Percentiles rank a stretch among this genome's conserved stretches.
phyloP scores from a whole-genome alignment of 1,140 invertebrate species.

The Papilio aristodemus region DNA sequence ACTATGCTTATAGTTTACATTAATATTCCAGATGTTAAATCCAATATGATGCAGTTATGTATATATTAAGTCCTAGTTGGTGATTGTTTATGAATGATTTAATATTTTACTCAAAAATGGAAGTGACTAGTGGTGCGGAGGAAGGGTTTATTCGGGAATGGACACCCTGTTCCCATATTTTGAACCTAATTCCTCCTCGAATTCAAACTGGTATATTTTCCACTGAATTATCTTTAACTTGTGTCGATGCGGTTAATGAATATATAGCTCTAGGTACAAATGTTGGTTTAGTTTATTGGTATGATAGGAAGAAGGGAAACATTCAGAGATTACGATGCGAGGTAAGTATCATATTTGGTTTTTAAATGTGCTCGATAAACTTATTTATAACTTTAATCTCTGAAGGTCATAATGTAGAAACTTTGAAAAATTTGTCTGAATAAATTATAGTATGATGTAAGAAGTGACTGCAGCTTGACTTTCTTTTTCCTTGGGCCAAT shows the following conservation, averaged over 20 bases:
- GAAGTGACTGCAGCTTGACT: not conserved
- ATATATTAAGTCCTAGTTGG: not conserved
- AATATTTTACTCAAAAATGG: slow-evolving; percentile 51
- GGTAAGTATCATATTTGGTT: slow-evolving; percentile 79
- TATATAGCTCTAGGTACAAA: slow-evolving; percentile 93
- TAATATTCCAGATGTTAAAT: not conserved
- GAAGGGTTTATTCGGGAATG: slow-evolving; percentile 88
- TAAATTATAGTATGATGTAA: slow-evolving; percentile 10
- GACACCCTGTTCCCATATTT: slow-evolving; percentile 88
- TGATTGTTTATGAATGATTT: not conserved
- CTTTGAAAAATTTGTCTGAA: not conserved
- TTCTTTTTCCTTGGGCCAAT: slow-evolving; percentile 29
- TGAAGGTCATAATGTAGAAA: not conserved
- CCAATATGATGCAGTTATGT: not conserved
- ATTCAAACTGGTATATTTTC: slow-evolving; percentile 89
- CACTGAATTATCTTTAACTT: slow-evolving; percentile 89
- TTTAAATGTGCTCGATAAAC: slow-evolving; percentile 40
- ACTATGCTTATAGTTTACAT: not conserved
- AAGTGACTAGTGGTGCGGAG: slow-evolving; percentile 79
- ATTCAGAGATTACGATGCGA: slow-evolving; percentile 89
- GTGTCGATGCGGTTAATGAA: slow-evolving; percentile 89
- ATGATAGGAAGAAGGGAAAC: slow-evolving; percentile 87
- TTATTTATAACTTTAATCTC: not conserved
- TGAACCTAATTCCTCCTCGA: slow-evolving; percentile 89
- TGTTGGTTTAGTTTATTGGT: slow-evolving; percentile 92